Evolutionary conservation across 2,888 invertebrate species (phyloP).

Genomic region (Morpho helenor): DNA sequence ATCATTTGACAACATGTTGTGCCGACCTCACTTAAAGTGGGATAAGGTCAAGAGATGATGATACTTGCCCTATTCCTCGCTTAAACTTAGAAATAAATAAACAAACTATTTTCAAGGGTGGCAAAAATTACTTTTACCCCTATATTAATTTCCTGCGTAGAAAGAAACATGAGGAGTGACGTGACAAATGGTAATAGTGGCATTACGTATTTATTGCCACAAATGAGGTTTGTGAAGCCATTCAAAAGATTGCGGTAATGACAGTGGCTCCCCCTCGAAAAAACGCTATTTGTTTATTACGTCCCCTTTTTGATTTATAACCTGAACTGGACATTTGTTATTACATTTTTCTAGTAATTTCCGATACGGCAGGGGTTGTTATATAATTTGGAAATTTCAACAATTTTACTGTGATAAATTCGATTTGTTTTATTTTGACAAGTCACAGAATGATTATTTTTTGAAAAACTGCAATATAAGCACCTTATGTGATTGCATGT

Average conservation of each 20-base stretch:
- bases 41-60: no score
- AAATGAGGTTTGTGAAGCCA: constrained; percentile 33
- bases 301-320: constrained; percentile 13
- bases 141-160: constrained; percentile 18
- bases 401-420: no score
- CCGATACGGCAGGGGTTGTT: background rate
- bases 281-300: constrained; percentile 17
- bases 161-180: constrained; percentile 44
- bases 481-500: no score
- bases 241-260: constrained; percentile 23
- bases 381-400: no score
- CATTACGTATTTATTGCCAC: constrained; percentile 38
- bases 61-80: no score
- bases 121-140: constrained; percentile 9
- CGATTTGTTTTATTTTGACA: no score
- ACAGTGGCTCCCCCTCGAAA: constrained; percentile 8
- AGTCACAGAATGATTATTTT: no score
- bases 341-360: constrained; percentile 15
- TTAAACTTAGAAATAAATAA: background rate
- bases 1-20: no score
- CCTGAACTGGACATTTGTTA: background rate
- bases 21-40: no score
- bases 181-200: constrained; percentile 40
- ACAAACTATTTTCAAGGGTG: background rate
- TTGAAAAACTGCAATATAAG: no score